phyloP scores from a whole-genome alignment of 2,888 invertebrate genomes.

The Formica aserva region DNA sequence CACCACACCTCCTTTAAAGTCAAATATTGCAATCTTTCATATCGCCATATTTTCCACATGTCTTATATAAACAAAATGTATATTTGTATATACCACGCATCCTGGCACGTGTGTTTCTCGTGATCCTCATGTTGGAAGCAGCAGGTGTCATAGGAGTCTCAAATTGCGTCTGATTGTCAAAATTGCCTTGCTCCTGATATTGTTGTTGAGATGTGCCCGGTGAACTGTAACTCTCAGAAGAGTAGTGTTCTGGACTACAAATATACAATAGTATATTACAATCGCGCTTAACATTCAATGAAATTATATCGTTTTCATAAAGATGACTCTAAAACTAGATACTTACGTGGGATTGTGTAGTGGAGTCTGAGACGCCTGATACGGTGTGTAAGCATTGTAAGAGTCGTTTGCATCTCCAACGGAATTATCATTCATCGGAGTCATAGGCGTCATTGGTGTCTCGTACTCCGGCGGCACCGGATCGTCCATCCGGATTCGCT shows the following conservation, averaged over 20 bases:
- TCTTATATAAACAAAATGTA: not conserved
- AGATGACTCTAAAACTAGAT: too few relatives aligned
- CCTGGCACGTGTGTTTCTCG: slow-evolving; percentile 85
- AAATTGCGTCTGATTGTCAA: slow-evolving; percentile 81
- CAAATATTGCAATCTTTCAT: slow-evolving; percentile 8
- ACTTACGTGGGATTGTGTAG: too few relatives aligned
- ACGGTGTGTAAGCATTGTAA: too few relatives aligned
- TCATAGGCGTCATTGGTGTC: too few relatives aligned
- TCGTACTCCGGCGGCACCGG: too few relatives aligned
- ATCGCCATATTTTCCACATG: not conserved
- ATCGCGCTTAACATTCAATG: not conserved
- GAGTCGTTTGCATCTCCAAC: too few relatives aligned
- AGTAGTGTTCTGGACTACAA: slow-evolving; percentile 82
- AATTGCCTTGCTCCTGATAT: slow-evolving; percentile 80
- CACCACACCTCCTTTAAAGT: slow-evolving; percentile 78
- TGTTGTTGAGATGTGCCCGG: slow-evolving; percentile 82
- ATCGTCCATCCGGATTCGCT: too few relatives aligned
- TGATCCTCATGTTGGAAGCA: slow-evolving; percentile 84
- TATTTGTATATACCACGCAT: slow-evolving; percentile 80
- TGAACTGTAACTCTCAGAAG: slow-evolving; percentile 82
- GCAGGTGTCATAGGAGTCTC: slow-evolving; percentile 85
- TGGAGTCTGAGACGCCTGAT: too few relatives aligned
- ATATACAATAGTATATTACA: slow-evolving; percentile 1
- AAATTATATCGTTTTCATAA: not conserved
- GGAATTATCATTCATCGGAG: too few relatives aligned